Evolutionary conservation across 2,113 vertebrate genomes (phyloP).

Genomic region (Psilopsiagon aurifrons): DNA sequence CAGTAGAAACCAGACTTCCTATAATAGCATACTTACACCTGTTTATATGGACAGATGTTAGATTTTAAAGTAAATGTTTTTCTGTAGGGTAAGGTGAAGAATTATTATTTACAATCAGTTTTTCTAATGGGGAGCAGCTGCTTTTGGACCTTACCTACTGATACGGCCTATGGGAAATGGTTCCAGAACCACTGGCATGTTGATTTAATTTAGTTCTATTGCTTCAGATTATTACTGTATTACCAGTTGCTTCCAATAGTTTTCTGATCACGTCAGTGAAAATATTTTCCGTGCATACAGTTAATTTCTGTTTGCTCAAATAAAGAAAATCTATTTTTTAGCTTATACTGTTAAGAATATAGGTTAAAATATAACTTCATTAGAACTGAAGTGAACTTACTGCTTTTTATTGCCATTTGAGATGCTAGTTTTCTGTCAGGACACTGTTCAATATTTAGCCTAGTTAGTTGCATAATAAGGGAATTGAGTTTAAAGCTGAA

Average conservation of each 20-base stretch:
- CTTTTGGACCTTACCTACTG: background rate
- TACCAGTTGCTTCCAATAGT: background rate
- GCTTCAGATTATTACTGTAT: background rate
- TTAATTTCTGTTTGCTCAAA: background rate
- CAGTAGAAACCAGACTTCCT: background rate
- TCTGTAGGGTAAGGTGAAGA: background rate
- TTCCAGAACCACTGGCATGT: background rate
- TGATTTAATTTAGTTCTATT: background rate
- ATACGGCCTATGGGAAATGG: background rate
- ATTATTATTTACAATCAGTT: conserved; percentile 1
- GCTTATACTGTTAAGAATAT: background rate
- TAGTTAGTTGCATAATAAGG: background rate
- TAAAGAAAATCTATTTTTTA: background rate
- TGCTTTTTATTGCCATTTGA: conserved; percentile 2
- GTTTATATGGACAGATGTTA: background rate
- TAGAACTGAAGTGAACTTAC: background rate
- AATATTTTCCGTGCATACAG: background rate
- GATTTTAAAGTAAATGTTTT: background rate
- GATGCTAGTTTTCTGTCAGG: background rate
- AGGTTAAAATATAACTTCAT: background rate
- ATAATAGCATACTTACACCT: background rate
- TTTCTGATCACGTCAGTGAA: background rate
- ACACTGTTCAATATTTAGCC: background rate
- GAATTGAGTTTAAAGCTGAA: background rate
- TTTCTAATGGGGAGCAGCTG: background rate